Percentiles rank a stretch among this genome's conserved stretches.
These are phyloP conservation scores for Condylura cristata DNA, from an alignment of 2,113 vertebrate species.

Conservation along the genomic window DNA sequence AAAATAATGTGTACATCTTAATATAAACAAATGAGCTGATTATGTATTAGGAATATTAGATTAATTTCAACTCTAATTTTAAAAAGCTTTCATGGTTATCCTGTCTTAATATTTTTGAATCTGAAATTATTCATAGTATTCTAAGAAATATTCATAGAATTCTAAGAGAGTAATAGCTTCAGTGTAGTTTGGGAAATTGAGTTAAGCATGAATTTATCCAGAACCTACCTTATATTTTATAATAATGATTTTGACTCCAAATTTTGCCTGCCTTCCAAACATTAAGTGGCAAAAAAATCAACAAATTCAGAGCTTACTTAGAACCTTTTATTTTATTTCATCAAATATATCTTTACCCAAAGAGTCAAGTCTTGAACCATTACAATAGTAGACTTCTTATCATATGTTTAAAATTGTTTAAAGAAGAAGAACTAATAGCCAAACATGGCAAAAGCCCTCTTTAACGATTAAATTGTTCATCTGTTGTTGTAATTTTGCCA, in stretches of 20 bases:
- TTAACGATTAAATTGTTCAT: conserved; percentile 47
- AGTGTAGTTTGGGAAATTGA: not conserved
- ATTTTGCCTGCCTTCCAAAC: not conserved
- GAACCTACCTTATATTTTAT: not conserved
- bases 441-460: not conserved
- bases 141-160: not conserved
- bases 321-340: not conserved
- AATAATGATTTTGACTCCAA: conserved; percentile 18
- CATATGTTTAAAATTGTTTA: conserved; percentile 16
- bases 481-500: conserved; percentile 58
- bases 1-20: not conserved
- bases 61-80: conserved; percentile 23
- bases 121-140: not conserved
- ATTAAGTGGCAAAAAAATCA: conserved; percentile 5
- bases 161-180: not conserved
- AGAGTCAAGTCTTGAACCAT: not conserved
- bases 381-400: not conserved
- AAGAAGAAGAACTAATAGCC: conserved; percentile 6
- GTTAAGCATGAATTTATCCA: not conserved
- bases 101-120: not conserved
- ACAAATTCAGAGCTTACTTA: not conserved
- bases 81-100: not conserved
- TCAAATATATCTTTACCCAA: not conserved
- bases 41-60: not conserved
- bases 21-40: not conserved